phyloP scores from a whole-genome alignment of 2,113 vertebrate genomes.

The Ageneiosus marmoratus region DNA sequence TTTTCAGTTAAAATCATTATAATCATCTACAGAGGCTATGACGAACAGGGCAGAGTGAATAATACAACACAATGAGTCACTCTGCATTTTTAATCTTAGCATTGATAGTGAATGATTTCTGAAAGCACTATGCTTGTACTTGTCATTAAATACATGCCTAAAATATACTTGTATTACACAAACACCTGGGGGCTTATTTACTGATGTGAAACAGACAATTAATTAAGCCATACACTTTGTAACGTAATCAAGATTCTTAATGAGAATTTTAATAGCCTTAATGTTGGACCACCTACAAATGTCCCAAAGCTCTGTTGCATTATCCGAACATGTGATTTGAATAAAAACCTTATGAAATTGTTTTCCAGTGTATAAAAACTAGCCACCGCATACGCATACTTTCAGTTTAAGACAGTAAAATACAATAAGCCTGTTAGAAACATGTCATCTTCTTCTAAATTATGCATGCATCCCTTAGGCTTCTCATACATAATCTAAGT shows the following conservation, averaged over 20 bases:
- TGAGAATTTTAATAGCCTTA: constrained; percentile 8
- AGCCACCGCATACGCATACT: not conserved
- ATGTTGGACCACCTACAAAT: not conserved
- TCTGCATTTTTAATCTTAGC: constrained; percentile 60
- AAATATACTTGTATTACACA: not conserved
- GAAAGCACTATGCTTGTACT: not conserved
- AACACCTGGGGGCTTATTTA: constrained; percentile 4
- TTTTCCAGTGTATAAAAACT: not conserved
- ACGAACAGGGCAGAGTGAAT: constrained; percentile 38
- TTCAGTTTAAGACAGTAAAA: not conserved
- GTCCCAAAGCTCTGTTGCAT: not conserved
- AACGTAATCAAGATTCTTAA: constrained; percentile 3
- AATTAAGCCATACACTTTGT: constrained; percentile 14
- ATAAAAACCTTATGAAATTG: not conserved
- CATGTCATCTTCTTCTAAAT: not conserved
- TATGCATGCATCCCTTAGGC: not conserved
- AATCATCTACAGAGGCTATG: not conserved
- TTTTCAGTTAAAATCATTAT: constrained; percentile 21
- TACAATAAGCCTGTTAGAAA: not conserved
- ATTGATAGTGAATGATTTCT: constrained; percentile 44
- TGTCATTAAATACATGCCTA: not conserved
- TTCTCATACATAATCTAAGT: not conserved
- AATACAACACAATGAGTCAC: constrained; percentile 64
- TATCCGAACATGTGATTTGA: not conserved
- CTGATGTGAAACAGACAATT: constrained; percentile 24